Base-by-base conservation (phyloP, 2,113 vertebrate species). In the Ariopsis seemanni region DNA sequence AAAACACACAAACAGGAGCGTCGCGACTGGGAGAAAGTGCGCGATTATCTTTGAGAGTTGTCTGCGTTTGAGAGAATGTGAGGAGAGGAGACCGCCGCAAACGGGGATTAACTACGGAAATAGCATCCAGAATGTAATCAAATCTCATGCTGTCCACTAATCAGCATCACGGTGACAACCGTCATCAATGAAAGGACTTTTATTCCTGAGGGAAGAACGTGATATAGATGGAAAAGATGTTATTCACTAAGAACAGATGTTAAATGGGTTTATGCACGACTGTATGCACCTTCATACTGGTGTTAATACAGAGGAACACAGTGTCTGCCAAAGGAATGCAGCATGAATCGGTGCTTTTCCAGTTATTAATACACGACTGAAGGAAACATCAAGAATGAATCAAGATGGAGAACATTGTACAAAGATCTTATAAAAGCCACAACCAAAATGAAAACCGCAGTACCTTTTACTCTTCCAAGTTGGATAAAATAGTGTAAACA, bases 361-460 rank as follows among this genome's bases (percentile, higher is more conserved):
- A 78, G 67, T 69, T 82, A 75, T 82, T 80, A 50, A 87, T 17
- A 34, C 25, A 15, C 18, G 22, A 67, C 79, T 78, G 12, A 80
- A 88, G 34, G 12, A 58, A 50, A 53, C 60, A 17, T 89, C 83
- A 89, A 91, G 88, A 93, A 92, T 90, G 89, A 88, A 88, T 74
- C 34, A 12, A 81, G 25, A 34, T 15, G 14, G 53, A 86, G 67
- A 85, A 25, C 80, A 22, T 48, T 82, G 20, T 11, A 50, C 72
- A 72, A 42, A 42, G 65, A 69, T 30, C 11, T 52, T 5, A n/a
- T 53, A 15, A 53, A 77, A 52, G 42, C 18, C 20, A 50, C 18
- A 52, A 52, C 10, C 20, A 25, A 25, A 52, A 50, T 7, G 2
- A 65, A 27, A 67, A 30, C 4, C 15, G 7, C 6, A 48, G 34